phyloP scores from a whole-genome alignment of 2,113 vertebrate genomes.

The Perccottus glenii region DNA sequence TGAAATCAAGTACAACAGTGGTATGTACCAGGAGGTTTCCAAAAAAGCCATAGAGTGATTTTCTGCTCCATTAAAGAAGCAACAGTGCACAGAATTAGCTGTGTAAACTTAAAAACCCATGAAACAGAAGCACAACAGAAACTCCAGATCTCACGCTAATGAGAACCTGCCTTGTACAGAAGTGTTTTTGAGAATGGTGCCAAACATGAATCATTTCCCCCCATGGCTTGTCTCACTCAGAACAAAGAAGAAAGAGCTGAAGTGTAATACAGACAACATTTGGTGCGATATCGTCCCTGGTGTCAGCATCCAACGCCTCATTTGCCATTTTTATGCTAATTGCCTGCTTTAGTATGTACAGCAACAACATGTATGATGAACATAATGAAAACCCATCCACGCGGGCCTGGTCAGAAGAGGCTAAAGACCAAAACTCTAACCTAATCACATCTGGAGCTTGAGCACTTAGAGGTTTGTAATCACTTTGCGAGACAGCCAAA shows the following conservation, averaged over 20 bases:
- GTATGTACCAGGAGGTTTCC: not conserved
- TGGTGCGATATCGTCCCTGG: too few species aligned
- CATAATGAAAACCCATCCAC: not conserved
- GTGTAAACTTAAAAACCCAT: not conserved
- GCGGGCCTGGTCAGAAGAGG: not conserved
- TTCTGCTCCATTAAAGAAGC: constrained; percentile 1
- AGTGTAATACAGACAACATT: too few species aligned
- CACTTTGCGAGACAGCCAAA: not conserved
- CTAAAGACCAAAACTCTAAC: constrained; percentile 1
- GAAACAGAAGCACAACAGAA: not conserved
- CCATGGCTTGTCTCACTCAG: too few species aligned
- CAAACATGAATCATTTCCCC: too few species aligned
- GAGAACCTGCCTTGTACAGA: not conserved
- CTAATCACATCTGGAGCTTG: not conserved
- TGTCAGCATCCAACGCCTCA: too few species aligned
- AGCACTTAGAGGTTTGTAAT: constrained; percentile 5
- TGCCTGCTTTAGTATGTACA: not conserved
- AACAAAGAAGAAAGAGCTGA: too few species aligned
- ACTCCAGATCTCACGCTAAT: not conserved
- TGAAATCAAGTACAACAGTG: not conserved
- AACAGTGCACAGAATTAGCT: not conserved
- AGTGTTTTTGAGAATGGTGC: too few species aligned
- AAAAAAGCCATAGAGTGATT: not conserved
- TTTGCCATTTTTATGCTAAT: not conserved
- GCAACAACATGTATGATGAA: not conserved